These are phyloP conservation scores for Bradynema listronoti DNA, from an alignment of 1,140 invertebrate species.

Conservation along the genomic window DNA sequence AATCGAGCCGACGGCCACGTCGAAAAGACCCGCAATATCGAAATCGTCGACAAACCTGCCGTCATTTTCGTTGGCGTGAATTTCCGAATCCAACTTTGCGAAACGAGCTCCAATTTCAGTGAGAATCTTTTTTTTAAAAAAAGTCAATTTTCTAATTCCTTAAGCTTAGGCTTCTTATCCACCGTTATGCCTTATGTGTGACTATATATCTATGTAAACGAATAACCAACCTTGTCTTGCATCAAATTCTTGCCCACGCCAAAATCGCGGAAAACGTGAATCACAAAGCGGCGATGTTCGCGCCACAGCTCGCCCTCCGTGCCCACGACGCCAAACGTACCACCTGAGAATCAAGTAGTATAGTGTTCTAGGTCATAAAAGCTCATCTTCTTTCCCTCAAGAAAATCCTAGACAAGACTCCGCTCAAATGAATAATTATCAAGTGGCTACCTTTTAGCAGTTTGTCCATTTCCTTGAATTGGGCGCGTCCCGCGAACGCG, in stretches of 20 bases:
- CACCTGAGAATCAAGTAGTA: slow-evolving; percentile 15
- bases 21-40: slow-evolving; percentile 30
- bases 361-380: background rate
- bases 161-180: background rate
- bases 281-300: slow-evolving; percentile 29
- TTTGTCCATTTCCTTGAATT: slow-evolving; percentile 27
- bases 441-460: slow-evolving; percentile 18
- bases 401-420: background rate
- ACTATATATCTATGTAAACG: slow-evolving; percentile 4
- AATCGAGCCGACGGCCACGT: slow-evolving; percentile 20
- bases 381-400: background rate
- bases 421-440: background rate
- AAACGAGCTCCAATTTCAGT: slow-evolving; percentile 19
- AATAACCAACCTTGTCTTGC: slow-evolving; percentile 20
- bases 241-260: slow-evolving; percentile 42
- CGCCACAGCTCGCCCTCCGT: slow-evolving; percentile 32
- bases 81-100: slow-evolving; percentile 12
- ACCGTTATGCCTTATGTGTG: background rate
- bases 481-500: slow-evolving; percentile 23
- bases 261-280: slow-evolving; percentile 42
- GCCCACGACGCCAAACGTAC: slow-evolving; percentile 20
- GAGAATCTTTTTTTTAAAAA: slow-evolving; percentile 20
- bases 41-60: slow-evolving; percentile 15
- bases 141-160: background rate
- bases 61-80: background rate